These are phyloP conservation scores for Diabrotica balteata DNA, from an alignment of 2,888 invertebrate genomes.

Conservation along the genomic window DNA sequence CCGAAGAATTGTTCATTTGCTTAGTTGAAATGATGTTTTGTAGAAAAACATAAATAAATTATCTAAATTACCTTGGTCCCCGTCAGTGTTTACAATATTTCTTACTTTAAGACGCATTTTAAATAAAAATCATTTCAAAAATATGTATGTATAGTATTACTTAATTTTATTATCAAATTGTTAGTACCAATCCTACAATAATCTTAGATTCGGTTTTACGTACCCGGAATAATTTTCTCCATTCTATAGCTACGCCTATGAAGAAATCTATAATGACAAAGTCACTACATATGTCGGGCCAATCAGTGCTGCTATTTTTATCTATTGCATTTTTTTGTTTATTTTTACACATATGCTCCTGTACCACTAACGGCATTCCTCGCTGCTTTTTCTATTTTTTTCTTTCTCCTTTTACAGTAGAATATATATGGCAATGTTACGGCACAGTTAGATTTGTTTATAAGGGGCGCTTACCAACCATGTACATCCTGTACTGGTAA, in stretches of 20 bases:
- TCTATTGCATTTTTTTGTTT: slow-evolving; percentile 50
- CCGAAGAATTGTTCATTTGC: too few species aligned
- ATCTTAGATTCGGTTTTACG: neutral
- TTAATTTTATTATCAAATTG: too few species aligned
- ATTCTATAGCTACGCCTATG: neutral
- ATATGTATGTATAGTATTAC: too few species aligned
- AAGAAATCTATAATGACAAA: slow-evolving; percentile 53
- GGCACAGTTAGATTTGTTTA: slow-evolving; percentile 13
- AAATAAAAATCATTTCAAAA: too few species aligned
- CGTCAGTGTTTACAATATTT: too few species aligned
- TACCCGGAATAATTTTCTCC: too few species aligned
- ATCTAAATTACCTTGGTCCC: too few species aligned
- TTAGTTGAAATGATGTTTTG: too few species aligned
- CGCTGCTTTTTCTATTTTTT: slow-evolving; percentile 18
- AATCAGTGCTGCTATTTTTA: slow-evolving; percentile 51
- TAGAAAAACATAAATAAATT: too few species aligned
- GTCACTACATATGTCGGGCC: slow-evolving; percentile 49
- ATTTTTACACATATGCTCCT: slow-evolving; percentile 40
- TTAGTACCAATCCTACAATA: too few species aligned
- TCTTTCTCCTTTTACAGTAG: neutral
- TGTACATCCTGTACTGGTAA: too few species aligned
- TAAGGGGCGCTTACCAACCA: neutral
- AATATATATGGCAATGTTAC: slow-evolving; percentile 7
- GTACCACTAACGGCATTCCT: slow-evolving; percentile 22
- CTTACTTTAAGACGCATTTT: too few species aligned